Conservation (phyloP, 2,797 vertebrate genomes). For the Oreochromis grahami region DNA sequence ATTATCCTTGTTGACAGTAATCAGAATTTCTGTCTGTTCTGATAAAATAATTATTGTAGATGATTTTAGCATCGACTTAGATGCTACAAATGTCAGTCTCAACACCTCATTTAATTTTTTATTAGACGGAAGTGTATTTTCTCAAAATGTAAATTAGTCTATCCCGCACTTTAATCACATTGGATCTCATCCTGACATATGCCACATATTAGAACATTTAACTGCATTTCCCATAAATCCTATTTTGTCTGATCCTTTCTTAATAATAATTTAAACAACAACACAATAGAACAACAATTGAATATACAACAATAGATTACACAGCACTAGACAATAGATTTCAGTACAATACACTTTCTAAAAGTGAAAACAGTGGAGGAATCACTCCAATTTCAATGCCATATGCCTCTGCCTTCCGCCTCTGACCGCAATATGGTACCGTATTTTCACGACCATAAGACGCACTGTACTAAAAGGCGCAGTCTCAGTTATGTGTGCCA, state of each 20-base stretch:
- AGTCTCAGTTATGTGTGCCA: too few relatives aligned
- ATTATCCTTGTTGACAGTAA: not conserved
- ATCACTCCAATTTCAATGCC: not conserved
- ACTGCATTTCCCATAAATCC: not conserved
- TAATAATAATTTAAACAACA: not conserved
- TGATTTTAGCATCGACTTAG: not conserved
- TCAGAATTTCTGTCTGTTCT: not conserved
- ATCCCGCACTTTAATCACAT: not conserved
- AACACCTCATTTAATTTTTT: not conserved
- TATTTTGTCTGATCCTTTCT: not conserved
- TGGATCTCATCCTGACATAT: not conserved
- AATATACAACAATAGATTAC: not conserved
- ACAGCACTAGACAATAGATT: not conserved
- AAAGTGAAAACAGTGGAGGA: not conserved
- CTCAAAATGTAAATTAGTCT: not conserved
- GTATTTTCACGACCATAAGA: too few relatives aligned
- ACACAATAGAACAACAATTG: too few relatives aligned
- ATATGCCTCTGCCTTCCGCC: not conserved
- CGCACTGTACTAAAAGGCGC: too few relatives aligned
- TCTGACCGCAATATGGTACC: not conserved
- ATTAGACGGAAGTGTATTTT: not conserved
- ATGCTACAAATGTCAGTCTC: not conserved
- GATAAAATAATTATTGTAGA: not conserved
- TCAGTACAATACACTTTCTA: not conserved
- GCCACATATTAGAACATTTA: not conserved